Percentiles rank a stretch among this genome's conserved stretches.
Conservation (phyloP, 2,888 invertebrate species). For the Cyclophora albipunctata region DNA sequence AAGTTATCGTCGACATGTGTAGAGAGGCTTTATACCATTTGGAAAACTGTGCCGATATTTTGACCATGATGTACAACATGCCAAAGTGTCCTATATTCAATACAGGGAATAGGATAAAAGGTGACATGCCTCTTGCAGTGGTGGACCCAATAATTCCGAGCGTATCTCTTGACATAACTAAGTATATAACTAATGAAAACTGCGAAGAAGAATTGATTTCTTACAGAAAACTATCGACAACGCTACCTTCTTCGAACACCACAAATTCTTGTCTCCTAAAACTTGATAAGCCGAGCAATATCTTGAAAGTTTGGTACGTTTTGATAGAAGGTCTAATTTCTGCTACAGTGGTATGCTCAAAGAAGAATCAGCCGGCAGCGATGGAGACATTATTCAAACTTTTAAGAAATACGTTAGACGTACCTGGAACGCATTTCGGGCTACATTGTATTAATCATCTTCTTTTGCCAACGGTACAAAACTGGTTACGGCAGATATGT, state of each 20-base stretch:
- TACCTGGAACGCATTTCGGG: conserved; percentile 92
- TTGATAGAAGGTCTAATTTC: conserved; percentile 90
- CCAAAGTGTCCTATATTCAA: conserved; percentile 95
- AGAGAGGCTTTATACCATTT: conserved; percentile 89
- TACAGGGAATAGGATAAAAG: conserved; percentile 88
- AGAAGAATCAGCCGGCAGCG: conserved; percentile 90
- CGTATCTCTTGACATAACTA: conserved; percentile 78
- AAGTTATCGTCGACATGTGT: conserved; percentile 77
- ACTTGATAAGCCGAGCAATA: conserved; percentile 86
- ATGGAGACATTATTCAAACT: conserved; percentile 92
- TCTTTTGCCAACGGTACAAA: conserved; percentile 92
- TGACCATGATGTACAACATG: conserved; percentile 95
- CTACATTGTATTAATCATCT: conserved; percentile 94
- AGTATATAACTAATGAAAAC: conserved; percentile 80
- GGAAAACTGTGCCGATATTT: conserved; percentile 88
- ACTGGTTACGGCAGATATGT: conserved; percentile 88
- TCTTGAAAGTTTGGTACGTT: conserved; percentile 93
- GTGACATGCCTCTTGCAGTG: conserved; percentile 84
- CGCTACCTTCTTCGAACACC: conserved; percentile 61
- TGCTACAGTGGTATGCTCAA: conserved; percentile 88
- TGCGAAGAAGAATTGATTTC: conserved; percentile 80
- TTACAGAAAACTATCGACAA: conserved; percentile 76
- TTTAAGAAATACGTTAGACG: conserved; percentile 82
- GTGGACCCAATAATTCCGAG: conserved; percentile 91
- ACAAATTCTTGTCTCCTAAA: conserved; percentile 76